These are phyloP conservation scores for Ditylenchus weischeri DNA, from an alignment of 2,888 invertebrate genomes.

Conservation along the genomic window DNA sequence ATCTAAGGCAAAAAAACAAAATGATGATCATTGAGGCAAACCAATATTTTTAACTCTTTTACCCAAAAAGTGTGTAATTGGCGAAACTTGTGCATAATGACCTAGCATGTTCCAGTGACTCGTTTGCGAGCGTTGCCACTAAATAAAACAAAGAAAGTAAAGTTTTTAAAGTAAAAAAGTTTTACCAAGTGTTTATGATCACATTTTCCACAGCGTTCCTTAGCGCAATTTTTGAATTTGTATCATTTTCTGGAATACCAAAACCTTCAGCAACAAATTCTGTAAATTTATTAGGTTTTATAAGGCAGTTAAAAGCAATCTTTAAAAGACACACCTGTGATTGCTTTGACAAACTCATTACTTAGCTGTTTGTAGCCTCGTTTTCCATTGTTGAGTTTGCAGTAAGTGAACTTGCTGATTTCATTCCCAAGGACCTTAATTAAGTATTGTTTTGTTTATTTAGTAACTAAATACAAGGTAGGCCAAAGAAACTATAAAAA, in stretches of 20 bases:
- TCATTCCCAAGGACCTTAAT: neutral
- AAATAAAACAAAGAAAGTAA: neutral
- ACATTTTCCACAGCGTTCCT: constrained; percentile 6
- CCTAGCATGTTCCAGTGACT: neutral
- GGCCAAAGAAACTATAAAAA: too few relatives aligned
- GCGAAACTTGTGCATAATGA: too few relatives aligned
- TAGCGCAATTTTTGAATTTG: neutral
- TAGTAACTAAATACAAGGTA: too few relatives aligned
- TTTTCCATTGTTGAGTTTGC: constrained; percentile 9
- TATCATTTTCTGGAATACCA: constrained; percentile 3
- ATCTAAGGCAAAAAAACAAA: too few relatives aligned
- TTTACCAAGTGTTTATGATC: constrained; percentile 1
- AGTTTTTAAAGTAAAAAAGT: neutral
- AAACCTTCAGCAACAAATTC: constrained; percentile 6
- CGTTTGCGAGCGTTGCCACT: constrained; percentile 6
- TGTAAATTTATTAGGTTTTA: neutral
- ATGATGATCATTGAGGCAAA: too few relatives aligned
- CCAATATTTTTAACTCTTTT: too few relatives aligned
- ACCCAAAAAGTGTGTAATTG: too few relatives aligned
- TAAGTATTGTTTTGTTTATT: too few relatives aligned
- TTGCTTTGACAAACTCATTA: constrained; percentile 7
- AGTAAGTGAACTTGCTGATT: neutral
- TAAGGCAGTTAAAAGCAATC: neutral
- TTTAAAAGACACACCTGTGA: neutral
- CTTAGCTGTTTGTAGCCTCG: constrained; percentile 8